These are phyloP conservation scores for Eremophila alpestris DNA, from an alignment of 2,797 vertebrate genomes.

Conservation along the genomic window DNA sequence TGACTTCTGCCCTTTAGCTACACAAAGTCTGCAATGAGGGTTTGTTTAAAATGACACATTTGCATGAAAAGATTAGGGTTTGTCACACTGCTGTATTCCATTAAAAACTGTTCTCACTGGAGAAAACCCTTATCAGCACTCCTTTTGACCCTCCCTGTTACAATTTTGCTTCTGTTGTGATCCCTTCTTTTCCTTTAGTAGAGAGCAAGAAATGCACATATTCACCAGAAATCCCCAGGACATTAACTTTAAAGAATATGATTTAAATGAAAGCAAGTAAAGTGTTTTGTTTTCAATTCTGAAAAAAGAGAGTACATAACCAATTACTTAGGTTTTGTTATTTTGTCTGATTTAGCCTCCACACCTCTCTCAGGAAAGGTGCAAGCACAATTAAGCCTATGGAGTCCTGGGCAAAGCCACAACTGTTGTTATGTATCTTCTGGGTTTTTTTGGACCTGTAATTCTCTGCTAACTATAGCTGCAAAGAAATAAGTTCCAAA, in stretches of 20 bases:
- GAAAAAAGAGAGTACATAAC: neutral
- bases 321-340: neutral
- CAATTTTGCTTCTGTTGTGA: neutral
- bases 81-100: neutral
- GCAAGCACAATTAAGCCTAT: neutral
- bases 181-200: neutral
- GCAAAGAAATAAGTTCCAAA: neutral
- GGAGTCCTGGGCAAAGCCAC: neutral
- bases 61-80: neutral
- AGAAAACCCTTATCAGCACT: neutral
- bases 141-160: neutral
- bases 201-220: neutral
- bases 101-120: neutral
- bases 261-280: neutral
- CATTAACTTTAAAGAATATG: neutral
- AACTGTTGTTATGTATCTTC: neutral
- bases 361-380: neutral
- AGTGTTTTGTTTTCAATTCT: neutral
- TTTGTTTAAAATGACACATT: slow-evolving; percentile 8
- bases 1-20: neutral
- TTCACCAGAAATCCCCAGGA: neutral
- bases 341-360: neutral
- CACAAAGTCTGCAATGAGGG: neutral
- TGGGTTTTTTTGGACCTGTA: neutral
- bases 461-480: neutral